phyloP scores from a whole-genome alignment of 2,888 invertebrate genomes.

The Tuberolachnus salignus region DNA sequence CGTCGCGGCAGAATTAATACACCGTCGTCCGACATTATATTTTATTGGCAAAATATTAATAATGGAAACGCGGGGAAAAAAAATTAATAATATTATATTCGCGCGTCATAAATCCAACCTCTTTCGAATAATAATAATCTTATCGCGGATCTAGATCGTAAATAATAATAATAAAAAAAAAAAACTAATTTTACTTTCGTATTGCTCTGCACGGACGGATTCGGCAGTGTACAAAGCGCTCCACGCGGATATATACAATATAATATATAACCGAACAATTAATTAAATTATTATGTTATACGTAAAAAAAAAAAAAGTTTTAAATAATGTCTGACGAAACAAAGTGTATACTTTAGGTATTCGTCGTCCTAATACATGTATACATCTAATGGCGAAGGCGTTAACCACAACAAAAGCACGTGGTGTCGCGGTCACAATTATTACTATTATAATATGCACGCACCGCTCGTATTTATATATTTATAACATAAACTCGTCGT shows the following conservation, averaged over 20 bases:
- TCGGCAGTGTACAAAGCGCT: background rate
- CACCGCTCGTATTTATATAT: too few relatives aligned
- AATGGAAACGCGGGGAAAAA: slow-evolving; percentile 2
- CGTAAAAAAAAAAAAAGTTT: too few relatives aligned
- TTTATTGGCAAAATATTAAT: background rate
- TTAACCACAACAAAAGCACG: slow-evolving; percentile 8
- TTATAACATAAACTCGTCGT: background rate
- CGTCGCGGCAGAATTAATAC: too few relatives aligned
- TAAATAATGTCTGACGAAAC: background rate
- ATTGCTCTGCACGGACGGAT: background rate
- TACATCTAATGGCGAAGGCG: background rate
- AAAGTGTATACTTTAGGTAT: background rate
- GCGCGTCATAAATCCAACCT: slow-evolving; percentile 13
- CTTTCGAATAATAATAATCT: background rate
- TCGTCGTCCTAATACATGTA: background rate
- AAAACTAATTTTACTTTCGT: background rate
- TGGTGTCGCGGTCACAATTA: background rate
- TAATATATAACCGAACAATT: slow-evolving; percentile 6
- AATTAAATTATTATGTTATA: slow-evolving; percentile 5
- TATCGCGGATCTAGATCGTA: background rate
- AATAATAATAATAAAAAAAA: too few relatives aligned
- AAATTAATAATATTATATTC: background rate
- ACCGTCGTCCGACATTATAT: too few relatives aligned
- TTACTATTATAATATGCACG: background rate
- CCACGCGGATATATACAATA: background rate